These are phyloP conservation scores for Manis crassicaudata DNA, from an alignment of 2,797 vertebrate species.

Conservation along the genomic window DNA sequence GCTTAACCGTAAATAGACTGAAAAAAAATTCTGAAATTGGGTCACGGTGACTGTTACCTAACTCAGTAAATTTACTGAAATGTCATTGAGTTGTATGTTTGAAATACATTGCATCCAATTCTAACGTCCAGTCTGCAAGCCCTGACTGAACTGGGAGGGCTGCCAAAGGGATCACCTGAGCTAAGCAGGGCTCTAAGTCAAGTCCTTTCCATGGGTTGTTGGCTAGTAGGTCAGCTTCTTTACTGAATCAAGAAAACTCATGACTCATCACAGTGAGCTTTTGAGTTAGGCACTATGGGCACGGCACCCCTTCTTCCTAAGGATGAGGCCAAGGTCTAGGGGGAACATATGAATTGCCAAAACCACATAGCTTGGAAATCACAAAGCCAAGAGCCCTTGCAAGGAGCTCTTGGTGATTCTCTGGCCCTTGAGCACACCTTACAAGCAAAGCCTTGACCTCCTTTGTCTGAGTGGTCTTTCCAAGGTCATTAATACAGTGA, in stretches of 20 bases:
- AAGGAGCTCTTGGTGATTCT: background rate
- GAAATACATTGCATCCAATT: background rate
- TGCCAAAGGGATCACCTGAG: rapidly evolving
- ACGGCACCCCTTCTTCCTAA: rapidly evolving
- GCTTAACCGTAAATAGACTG: background rate
- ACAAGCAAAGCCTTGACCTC: background rate
- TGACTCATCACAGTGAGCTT: background rate
- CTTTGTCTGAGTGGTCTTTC: background rate
- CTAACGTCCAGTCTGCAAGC: background rate
- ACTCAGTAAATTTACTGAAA: background rate
- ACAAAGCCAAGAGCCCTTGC: too few relatives aligned
- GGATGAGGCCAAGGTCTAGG: background rate
- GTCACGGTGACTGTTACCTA: background rate
- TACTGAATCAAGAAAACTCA: too few relatives aligned
- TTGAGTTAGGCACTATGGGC: background rate
- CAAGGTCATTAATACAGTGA: background rate
- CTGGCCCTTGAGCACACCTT: background rate
- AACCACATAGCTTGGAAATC: background rate
- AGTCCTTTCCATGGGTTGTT: background rate
- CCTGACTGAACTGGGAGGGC: background rate
- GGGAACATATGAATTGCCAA: background rate
- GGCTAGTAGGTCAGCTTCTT: background rate
- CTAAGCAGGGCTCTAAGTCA: background rate
- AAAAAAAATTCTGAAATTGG: background rate
- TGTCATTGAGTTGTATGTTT: background rate